Base-by-base conservation (phyloP, 2,797 vertebrate species). In the Danio aesculapii region DNA sequence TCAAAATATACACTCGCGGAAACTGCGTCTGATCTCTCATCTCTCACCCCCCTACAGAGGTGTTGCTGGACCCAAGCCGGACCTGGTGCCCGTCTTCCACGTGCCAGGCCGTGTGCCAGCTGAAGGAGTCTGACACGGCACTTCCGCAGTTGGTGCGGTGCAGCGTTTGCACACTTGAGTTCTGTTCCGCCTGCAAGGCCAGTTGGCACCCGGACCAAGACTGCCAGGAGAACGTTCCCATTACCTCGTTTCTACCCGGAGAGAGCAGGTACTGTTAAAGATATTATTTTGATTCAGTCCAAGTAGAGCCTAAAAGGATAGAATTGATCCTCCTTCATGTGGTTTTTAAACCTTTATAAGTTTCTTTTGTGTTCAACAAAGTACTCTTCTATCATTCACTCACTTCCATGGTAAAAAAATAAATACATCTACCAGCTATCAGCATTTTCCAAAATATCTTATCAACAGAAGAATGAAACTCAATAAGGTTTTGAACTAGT, bases 11-110 rank as follows among this genome's bases (percentile, higher is more conserved):
- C 71, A 74, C 63, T 78, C 14, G 41, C 41, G 44, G 50, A 64
- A 43, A 14, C 9, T 6, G 14, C 10, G 0, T 30, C 44, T 47
- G 53, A 62, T 67, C 11, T 50, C 41, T 49, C 13, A 39, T 59
- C 44, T 64, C 70, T 30, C 71, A 11, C 58, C 46, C 9, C 13
- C 69, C 68, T 2, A 44, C 82, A 99, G 98, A 99, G 94, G 97
- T 99, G 82, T 95, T 99, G 86, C 89, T 99, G 92, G 98, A 99
- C 91, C 98, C 98, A 0, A 98, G 97, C 89, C 95, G 97, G 90
- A 99, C 97, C 0, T 99, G 98, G 98, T 99, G 98, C 93, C 98
- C 98, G 0, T 97, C 96, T 2, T 97, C 98, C 7, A 93, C 95
- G 81, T 99, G 98, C 92, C 98, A 99, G 89, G 97, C 98, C 0